Evolutionary conservation across 2,888 invertebrate species (phyloP).

Genomic region (Chrysolina haemoptera): DNA sequence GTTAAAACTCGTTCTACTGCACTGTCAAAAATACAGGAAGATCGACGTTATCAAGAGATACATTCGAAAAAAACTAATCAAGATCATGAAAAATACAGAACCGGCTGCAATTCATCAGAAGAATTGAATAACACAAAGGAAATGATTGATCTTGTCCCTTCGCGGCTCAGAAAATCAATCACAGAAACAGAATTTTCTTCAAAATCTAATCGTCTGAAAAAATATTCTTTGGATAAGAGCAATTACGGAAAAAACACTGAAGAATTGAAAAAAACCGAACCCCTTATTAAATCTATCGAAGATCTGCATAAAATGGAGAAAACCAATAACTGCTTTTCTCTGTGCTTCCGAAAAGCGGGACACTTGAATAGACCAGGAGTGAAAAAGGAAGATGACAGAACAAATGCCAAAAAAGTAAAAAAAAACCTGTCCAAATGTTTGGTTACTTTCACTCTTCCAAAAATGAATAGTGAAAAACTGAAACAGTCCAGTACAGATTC

Average conservation of each 20-base stretch:
- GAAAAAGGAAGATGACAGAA: not conserved
- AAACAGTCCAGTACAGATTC: not conserved
- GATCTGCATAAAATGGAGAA: not conserved
- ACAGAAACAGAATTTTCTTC: not conserved
- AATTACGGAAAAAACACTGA: not conserved
- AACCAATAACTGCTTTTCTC: not conserved
- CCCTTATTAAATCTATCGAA: not conserved
- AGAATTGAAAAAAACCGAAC: not conserved
- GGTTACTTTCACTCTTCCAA: slow-evolving; percentile 2
- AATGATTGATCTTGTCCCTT: not conserved
- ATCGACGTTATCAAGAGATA: not conserved
- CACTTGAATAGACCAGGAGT: not conserved
- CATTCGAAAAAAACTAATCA: not conserved
- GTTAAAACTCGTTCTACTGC: not conserved
- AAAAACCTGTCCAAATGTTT: not conserved
- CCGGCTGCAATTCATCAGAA: not conserved
- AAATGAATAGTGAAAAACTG: not conserved
- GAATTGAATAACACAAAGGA: not conserved
- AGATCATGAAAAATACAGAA: not conserved
- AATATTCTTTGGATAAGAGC: not conserved
- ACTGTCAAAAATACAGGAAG: not conserved
- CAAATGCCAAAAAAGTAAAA: not conserved
- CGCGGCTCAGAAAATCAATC: not conserved
- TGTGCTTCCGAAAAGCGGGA: not conserved
- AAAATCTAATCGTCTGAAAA: not conserved